phyloP scores from a whole-genome alignment of 2,888 invertebrate species.

The Eudasyphora cyanicolor region DNA sequence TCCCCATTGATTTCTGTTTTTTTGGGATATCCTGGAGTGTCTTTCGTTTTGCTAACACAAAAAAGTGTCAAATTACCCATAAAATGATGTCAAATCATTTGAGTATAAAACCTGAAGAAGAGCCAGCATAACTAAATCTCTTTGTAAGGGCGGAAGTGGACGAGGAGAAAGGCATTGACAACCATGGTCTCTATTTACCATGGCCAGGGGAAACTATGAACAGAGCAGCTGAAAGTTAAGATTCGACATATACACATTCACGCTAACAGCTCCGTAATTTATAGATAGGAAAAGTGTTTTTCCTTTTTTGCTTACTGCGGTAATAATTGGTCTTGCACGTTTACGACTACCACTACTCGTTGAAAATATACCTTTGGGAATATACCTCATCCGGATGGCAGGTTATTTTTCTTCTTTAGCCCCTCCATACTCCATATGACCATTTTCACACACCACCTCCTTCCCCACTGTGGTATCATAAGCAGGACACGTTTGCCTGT shows the following conservation, averaged over 20 bases:
- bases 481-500: neutral
- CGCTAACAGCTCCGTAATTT: neutral
- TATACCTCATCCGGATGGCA: neutral
- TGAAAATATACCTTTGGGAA: conserved; percentile 39
- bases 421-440: too few relatives aligned
- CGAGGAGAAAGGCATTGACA: neutral
- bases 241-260: neutral
- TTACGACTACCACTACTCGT: too few relatives aligned
- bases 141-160: neutral
- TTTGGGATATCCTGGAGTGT: neutral
- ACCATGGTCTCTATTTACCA: neutral
- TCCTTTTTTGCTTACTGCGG: conserved; percentile 18
- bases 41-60: neutral
- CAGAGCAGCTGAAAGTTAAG: neutral
- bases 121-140: neutral
- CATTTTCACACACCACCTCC: too few relatives aligned
- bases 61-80: conserved; percentile 57
- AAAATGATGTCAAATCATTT: conserved; percentile 50
- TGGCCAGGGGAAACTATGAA: neutral
- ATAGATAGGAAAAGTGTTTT: neutral
- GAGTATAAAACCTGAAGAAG: conserved; percentile 1
- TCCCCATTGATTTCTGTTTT: conserved; percentile 6
- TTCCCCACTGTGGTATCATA: neutral
- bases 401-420: neutral
- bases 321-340: neutral